Evolutionary conservation across 2,113 vertebrate genomes (phyloP).

Genomic region (Cephalopholis sonnerati): DNA sequence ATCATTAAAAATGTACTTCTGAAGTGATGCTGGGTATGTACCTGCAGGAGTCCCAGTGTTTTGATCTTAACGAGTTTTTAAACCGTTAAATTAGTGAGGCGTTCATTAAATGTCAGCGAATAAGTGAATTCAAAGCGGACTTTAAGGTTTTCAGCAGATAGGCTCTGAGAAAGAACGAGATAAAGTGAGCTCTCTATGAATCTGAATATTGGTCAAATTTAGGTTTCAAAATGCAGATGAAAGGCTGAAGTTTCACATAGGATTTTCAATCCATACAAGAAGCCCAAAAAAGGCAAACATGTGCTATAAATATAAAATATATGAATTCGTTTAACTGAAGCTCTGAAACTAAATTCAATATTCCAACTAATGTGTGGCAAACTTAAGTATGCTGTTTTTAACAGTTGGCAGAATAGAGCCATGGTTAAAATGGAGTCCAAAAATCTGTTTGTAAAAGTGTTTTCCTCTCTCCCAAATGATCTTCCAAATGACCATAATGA

Average conservation of each 20-base stretch:
- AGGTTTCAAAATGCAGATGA: neutral
- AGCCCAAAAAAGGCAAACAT: neutral
- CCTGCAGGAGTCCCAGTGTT: neutral
- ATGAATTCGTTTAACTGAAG: neutral
- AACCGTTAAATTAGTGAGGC: neutral
- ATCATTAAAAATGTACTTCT: neutral
- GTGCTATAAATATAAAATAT: neutral
- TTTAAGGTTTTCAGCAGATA: neutral
- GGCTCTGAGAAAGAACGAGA: neutral
- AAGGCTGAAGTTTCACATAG: neutral
- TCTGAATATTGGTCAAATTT: neutral
- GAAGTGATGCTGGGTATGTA: neutral
- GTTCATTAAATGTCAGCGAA: constrained; percentile 7
- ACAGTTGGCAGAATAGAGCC: neutral
- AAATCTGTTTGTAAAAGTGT: neutral
- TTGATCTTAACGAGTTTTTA: constrained; percentile 15
- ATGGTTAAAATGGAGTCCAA: neutral
- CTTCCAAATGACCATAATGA: neutral
- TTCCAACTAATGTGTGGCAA: neutral
- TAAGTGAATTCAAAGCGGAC: constrained; percentile 5
- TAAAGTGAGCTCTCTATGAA: neutral
- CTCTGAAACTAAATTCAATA: neutral
- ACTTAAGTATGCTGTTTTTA: neutral
- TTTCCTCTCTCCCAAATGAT: neutral
- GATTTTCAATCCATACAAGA: neutral